Base-by-base conservation (phyloP, 2,888 invertebrate genomes). In the Tribolium freemani region DNA sequence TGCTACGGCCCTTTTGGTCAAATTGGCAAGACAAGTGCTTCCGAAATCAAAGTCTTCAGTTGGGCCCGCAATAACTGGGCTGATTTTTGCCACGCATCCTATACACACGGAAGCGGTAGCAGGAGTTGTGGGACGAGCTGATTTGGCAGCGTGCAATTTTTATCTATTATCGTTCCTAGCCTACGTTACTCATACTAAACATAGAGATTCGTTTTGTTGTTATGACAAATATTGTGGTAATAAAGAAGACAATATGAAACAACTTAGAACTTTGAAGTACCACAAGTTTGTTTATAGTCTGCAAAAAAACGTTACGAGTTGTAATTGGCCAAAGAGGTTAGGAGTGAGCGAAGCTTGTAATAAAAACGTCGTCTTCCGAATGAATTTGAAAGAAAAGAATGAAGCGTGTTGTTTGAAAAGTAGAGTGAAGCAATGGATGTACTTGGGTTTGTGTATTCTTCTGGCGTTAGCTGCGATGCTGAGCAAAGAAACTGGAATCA, bases 61-160 rank as follows among this genome's bases (percentile, higher is more conserved):
- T 79, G 94, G 94, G 38, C 90, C 93, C 58, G 89, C 91, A 61
- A 90, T 94, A 30, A 91, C 97, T 0, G 96, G 96, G 0, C 88
- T 96, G 5, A 90, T 96, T 46, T 99, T 99, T 85, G 97, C 98
- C 31, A 93, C 94, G 1, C 98, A 99, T 87, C 98, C 98, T 9
- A 93, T 99, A 80, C 98, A 98, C 88, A 96, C 96, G 2, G 99
- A 99, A 87, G 97, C 98, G 0, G 98, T 98, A 31, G 96, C 98
- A 0, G 97, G 97, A 20, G 91, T 97, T 58, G 98, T 99, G 9
- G 99, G 99, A 1, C 90, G 98, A 69, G 98, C 98, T 1, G 99
- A 99, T 86, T 89, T 98, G 50, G 93, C 96, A 21, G 95, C 97
- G 9, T 96, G 96, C 85, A 92, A 96, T 81, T 93, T 97, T 86